Percentiles rank a stretch among this genome's conserved stretches.
phyloP scores from a whole-genome alignment of 2,888 invertebrate genomes.

The Axea sp. region DNA sequence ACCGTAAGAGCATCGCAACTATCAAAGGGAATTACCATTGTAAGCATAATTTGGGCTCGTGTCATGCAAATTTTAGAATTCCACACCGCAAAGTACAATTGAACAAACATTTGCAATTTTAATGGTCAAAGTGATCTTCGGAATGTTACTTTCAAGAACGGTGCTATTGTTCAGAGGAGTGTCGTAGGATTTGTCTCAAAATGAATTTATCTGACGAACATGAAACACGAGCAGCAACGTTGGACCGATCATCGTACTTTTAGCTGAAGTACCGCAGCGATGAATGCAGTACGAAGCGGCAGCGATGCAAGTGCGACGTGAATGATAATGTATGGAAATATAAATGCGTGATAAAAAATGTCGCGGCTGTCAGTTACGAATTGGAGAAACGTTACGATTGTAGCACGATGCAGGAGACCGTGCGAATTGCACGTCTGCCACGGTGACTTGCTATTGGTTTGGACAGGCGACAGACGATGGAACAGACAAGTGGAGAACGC shows the following conservation, averaged over 20 bases:
- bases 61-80: too few relatives aligned
- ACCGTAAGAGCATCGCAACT: too few relatives aligned
- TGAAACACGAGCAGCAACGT: too few relatives aligned
- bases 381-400: slow-evolving; percentile 67
- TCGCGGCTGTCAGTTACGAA: slow-evolving; percentile 55
- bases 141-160: too few relatives aligned
- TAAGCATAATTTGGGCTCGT: too few relatives aligned
- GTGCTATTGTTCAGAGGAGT: too few relatives aligned
- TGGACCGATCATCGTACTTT: too few relatives aligned
- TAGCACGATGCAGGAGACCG: slow-evolving; percentile 66
- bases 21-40: neutral
- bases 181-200: too few relatives aligned
- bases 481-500: slow-evolving; percentile 68
- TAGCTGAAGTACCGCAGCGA: slow-evolving; percentile 11
- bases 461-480: slow-evolving; percentile 65
- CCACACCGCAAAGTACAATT: too few relatives aligned
- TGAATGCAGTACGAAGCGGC: slow-evolving; percentile 24
- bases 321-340: slow-evolving; percentile 57
- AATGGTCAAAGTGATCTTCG: too few relatives aligned
- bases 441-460: slow-evolving; percentile 67
- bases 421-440: slow-evolving; percentile 66
- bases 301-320: slow-evolving; percentile 14
- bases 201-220: too few relatives aligned
- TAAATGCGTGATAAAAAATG: slow-evolving; percentile 53
- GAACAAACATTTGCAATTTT: too few relatives aligned